Conservation (phyloP, 2,888 invertebrate species). For the Ametastegia equiseti region DNA sequence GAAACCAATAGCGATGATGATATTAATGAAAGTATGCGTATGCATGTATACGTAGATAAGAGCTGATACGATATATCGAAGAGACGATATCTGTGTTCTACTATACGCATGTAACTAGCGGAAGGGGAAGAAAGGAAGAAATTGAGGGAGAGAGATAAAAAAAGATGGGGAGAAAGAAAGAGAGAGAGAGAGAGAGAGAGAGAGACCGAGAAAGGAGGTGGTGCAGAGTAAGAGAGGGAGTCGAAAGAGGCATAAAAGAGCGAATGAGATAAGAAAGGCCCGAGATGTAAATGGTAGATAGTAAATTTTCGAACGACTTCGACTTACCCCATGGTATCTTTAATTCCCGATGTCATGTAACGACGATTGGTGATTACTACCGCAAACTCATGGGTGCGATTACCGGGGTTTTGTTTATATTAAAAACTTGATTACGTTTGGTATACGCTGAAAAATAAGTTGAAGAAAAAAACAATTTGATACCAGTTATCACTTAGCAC, state of each 20-base stretch:
- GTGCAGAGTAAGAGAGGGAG: constrained; percentile 20
- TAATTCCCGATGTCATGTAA: constrained; percentile 86
- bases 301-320: neutral
- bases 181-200: neutral
- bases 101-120: no score
- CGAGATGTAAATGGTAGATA: constrained; percentile 54
- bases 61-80: neutral
- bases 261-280: constrained; percentile 73
- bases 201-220: neutral
- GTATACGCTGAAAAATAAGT: no score
- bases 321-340: constrained; percentile 88
- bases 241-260: neutral
- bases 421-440: no score
- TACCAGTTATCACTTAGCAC: neutral
- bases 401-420: no score
- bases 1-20: neutral
- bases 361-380: constrained; percentile 59
- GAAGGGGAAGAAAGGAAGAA: neutral
- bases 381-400: constrained; percentile 64
- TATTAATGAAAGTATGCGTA: constrained; percentile 4
- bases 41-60: neutral
- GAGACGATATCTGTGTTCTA: neutral
- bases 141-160: neutral
- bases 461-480: neutral
- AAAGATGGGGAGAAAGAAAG: neutral